Evolutionary conservation across 2,888 invertebrate species (phyloP).

Genomic region (Sphaeridia pumilis): DNA sequence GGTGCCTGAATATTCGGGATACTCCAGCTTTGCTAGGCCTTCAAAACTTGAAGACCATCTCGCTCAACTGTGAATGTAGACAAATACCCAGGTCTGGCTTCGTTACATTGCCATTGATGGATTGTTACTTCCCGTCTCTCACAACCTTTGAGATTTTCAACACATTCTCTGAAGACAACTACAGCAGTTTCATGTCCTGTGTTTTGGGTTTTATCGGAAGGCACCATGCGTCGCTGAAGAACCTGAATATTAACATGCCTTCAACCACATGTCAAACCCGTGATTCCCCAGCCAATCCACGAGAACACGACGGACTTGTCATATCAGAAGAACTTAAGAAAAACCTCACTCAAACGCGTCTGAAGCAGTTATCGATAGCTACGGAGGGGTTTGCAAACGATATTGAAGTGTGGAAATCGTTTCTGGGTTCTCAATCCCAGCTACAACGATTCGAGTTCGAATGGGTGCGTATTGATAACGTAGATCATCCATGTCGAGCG

Average conservation of each 20-base stretch:
- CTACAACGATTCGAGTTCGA: slow-evolving; percentile 10
- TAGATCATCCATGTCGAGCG: background rate
- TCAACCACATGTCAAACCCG: too few relatives aligned
- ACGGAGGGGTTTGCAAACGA: slow-evolving; percentile 26
- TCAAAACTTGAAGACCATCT: slow-evolving; percentile 20
- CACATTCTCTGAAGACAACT: slow-evolving; percentile 24
- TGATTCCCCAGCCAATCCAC: too few relatives aligned
- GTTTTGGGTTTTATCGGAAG: slow-evolving; percentile 16
- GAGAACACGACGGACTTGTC: too few relatives aligned
- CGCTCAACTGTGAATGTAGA: slow-evolving; percentile 27
- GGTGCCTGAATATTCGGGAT: slow-evolving; percentile 26
- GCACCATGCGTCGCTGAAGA: background rate
- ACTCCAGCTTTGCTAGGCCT: slow-evolving; percentile 25
- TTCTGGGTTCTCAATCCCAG: slow-evolving; percentile 21
- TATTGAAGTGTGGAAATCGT: slow-evolving; percentile 26
- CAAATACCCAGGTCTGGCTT: slow-evolving; percentile 10
- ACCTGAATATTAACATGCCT: background rate
- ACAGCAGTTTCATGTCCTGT: slow-evolving; percentile 24
- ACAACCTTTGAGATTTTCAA: slow-evolving; percentile 29
- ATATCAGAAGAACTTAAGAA: too few relatives aligned
- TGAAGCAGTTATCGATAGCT: slow-evolving; percentile 23
- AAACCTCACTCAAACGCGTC: slow-evolving; percentile 18
- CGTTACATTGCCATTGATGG: slow-evolving; percentile 24
- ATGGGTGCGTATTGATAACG: slow-evolving; percentile 5
- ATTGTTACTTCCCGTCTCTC: slow-evolving; percentile 26